Base-by-base conservation (phyloP, 2,888 invertebrate genomes). In the Hydriomena furcata region DNA sequence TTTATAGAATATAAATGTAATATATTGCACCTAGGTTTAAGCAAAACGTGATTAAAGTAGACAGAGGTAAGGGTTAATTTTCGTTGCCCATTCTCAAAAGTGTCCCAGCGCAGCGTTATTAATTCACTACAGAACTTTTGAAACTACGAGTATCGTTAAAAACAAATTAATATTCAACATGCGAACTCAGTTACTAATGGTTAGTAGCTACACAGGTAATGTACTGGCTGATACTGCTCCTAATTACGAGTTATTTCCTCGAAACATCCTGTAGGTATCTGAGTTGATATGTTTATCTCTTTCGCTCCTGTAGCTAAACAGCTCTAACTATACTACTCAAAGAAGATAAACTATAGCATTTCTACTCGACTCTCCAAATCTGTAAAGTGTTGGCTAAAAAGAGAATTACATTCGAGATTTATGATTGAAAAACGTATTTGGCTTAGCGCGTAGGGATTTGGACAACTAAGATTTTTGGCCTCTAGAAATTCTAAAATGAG, bases 81-180 rank as follows among this genome's bases (percentile, higher is more conserved):
- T 23, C 27, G 6, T 34, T 34, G 27, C 12, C 32, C 8, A 20
- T 25, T 20, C 11, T 30, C 2, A 27, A 20, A 31, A 27, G 7
- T 13, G 7, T 5, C 12, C 12, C 7, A 30, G n/a, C 11, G 1
- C 20, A 38, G 10, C 7, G 10, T 11, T 7, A 21, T 20, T 7
- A 6, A n/a, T 31, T 23, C 2, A 20, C 8, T 8, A 23, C 7
- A 32, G 12, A 8, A 37, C 32, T 43, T 50, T 17, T 4, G 10
- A 44, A 50, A 44, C 37, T 34, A n/a, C n/a, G n/a, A n/a, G n/a
- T n/a, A 38, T 31, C 37, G 37, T 43, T 43, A 37, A 44, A 44
- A 50, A 50, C 43, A 21, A 38, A 44, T 50, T 50, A 50, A 38
- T 50, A 50, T 50, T 50, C 49, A 28, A 38, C 31, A 37, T 32